These are phyloP conservation scores for Coregonus suidteri DNA, from an alignment of 2,797 vertebrate genomes.

Conservation along the genomic window DNA sequence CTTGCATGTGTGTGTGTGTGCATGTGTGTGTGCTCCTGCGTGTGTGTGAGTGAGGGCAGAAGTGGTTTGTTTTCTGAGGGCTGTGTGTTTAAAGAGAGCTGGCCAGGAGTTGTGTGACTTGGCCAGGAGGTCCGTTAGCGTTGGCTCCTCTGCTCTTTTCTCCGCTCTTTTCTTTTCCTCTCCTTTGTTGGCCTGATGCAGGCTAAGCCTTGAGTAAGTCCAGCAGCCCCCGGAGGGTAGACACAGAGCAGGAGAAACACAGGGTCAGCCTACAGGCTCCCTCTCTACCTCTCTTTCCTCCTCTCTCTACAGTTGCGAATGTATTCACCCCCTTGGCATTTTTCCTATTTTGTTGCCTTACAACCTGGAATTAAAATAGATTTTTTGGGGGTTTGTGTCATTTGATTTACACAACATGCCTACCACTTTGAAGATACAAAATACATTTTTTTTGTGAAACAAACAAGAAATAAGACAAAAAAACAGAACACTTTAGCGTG, in stretches of 20 bases:
- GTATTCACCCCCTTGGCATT: no score
- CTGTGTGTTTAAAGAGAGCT: slow-evolving; percentile 52
- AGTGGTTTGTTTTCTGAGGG: slow-evolving; percentile 53
- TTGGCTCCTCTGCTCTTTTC: slow-evolving; percentile 60
- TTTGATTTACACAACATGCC: no score
- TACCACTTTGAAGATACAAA: no score
- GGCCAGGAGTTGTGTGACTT: slow-evolving; percentile 58
- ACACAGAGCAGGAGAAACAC: slow-evolving; percentile 45
- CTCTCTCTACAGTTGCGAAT: neutral
- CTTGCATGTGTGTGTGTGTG: neutral
- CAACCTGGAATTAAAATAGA: no score
- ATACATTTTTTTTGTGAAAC: no score
- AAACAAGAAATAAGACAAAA: no score
- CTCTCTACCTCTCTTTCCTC: neutral
- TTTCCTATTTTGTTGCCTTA: no score
- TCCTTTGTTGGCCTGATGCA: slow-evolving; percentile 49
- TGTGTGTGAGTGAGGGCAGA: slow-evolving; percentile 22
- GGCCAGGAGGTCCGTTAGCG: slow-evolving; percentile 60
- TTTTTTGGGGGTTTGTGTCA: no score
- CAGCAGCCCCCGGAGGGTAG: slow-evolving; percentile 47
- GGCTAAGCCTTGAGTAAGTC: slow-evolving; percentile 44
- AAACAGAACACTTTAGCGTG: no score
- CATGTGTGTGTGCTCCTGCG: neutral
- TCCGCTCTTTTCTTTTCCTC: neutral
- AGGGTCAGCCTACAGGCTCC: neutral